Evolutionary conservation across 1,140 invertebrate genomes (phyloP), one percentile per base, ranked within the genome.

Genomic region (Drosophila malerkotliana): DNA sequence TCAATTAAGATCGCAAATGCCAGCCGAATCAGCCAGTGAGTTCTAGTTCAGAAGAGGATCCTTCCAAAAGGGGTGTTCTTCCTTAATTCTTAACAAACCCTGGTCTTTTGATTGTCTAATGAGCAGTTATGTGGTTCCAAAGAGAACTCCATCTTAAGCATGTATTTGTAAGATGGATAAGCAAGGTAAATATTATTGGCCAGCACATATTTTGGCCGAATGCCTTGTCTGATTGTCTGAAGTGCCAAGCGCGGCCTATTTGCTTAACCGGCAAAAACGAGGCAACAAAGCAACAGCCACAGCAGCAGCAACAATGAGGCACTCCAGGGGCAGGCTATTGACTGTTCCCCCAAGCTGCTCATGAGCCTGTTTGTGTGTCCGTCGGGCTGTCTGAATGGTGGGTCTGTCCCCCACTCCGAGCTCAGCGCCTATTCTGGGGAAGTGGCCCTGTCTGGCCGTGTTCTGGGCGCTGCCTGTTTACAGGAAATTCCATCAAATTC

Each of bases 1-100:
- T 87, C 82, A 87, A 87, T 85, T 85, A 87, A 87, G 80, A 82
- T 75, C 72, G 69, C 79, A 78, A 83, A 78, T 66, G 56, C 79
- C 63, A 61, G 44, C 52, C 73, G 54, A 57, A 73, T 72, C 52
- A 54, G 48, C 44, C 56, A 51, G 47, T 51, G 66, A 85, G 52
- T 41, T 39, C 4, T 28, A 28, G 26, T 28, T 28, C 26, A 28
- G 5, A 28, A 7, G 26, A 28, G 5, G 26, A 28, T 28, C 5
- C 26, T 5, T 6, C 26, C 6, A 1, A 6, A 6, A 6, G 1
- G 26, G 26, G 26, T 28, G 26, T 28, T 28, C 26, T 28, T 28
- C 26, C 5, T 28, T 1, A 28, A 6, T 28, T 28, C 26, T 4
- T 28, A 28, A 28, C 1, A 28, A 5, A 28, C 26, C 4, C 4